These are phyloP conservation scores for Vanacampus margaritifer DNA, from an alignment of 2,113 vertebrate genomes.

Conservation along the genomic window DNA sequence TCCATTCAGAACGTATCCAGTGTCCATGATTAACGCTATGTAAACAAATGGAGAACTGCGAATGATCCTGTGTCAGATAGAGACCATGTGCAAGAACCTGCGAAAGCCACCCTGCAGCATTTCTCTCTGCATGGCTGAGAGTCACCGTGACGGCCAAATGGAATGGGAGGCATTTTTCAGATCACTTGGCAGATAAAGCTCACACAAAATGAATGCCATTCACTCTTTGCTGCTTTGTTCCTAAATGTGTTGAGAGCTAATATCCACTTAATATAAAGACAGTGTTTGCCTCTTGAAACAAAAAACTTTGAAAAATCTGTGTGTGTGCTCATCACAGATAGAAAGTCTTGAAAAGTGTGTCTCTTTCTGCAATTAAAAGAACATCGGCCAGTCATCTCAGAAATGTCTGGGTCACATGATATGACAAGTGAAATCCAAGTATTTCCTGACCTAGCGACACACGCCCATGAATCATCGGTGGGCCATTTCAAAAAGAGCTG, in stretches of 20 bases:
- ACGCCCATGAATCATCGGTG: constrained; percentile 4
- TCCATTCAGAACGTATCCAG: constrained; percentile 5
- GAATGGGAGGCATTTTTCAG: constrained; percentile 51
- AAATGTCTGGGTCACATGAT: background rate
- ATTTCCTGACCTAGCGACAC: background rate
- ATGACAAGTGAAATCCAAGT: background rate
- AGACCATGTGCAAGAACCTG: constrained; percentile 16
- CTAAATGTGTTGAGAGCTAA: background rate
- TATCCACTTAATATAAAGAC: constrained; percentile 17
- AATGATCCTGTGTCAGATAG: constrained; percentile 10
- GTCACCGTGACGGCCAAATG: constrained; percentile 17
- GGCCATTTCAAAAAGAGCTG: background rate
- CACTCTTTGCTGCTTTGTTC: constrained; percentile 4
- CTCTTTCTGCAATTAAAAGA: background rate
- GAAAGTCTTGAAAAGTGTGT: background rate
- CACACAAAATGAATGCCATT: background rate
- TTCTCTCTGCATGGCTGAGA: constrained; percentile 45
- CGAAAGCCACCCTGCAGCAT: constrained; percentile 54
- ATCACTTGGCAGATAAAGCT: constrained; percentile 51
- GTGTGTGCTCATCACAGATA: background rate
- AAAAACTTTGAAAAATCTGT: background rate
- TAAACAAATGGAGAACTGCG: constrained; percentile 5
- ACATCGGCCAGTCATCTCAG: background rate
- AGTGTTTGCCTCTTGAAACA: constrained; percentile 26
- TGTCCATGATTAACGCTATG: constrained; percentile 15